Evolutionary conservation across 2,113 vertebrate species (phyloP).

Genomic region (Nothobranchius kuhntae): DNA sequence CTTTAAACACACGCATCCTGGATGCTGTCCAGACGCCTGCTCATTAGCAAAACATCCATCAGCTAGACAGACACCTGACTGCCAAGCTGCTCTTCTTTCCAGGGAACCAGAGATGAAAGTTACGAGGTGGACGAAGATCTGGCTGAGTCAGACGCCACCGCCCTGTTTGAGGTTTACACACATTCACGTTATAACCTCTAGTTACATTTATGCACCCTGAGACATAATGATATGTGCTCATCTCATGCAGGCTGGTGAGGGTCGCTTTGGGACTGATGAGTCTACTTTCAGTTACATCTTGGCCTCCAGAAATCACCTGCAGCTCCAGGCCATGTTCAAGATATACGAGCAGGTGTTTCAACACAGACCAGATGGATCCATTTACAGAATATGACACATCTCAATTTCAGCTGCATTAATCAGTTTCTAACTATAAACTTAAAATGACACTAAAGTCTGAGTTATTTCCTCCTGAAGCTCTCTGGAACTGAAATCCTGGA

Average conservation of each 20-base stretch:
- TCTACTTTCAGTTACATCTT: constrained; percentile 80
- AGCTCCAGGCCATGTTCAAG: constrained; percentile 82
- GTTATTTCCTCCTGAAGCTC: constrained; percentile 56
- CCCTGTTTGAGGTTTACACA: constrained; percentile 73
- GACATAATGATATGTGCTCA: not conserved
- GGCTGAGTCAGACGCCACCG: constrained; percentile 76
- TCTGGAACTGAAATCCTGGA: constrained; percentile 81
- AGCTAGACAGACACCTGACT: constrained; percentile 19
- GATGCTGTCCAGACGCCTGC: constrained; percentile 16
- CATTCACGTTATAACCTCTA: not conserved
- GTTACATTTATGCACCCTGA: not conserved
- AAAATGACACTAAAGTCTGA: not conserved
- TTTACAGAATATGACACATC: too few species aligned
- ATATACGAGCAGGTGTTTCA: constrained; percentile 77
- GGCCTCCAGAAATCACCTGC: constrained; percentile 80
- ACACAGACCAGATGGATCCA: too few species aligned
- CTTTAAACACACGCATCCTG: constrained; percentile 23
- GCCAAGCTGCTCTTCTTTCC: constrained; percentile 22
- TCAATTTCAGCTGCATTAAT: too few species aligned
- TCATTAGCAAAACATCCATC: constrained; percentile 39
- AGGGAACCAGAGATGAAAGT: constrained; percentile 79
- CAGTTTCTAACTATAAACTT: too few species aligned
- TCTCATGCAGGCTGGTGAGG: constrained; percentile 76
- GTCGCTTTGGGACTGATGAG: constrained; percentile 79
- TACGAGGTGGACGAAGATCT: constrained; percentile 79